Evolutionary conservation across 2,888 invertebrate genomes (phyloP), one percentile per base, ranked within the genome.

Genomic region (Brenthis ino): DNA sequence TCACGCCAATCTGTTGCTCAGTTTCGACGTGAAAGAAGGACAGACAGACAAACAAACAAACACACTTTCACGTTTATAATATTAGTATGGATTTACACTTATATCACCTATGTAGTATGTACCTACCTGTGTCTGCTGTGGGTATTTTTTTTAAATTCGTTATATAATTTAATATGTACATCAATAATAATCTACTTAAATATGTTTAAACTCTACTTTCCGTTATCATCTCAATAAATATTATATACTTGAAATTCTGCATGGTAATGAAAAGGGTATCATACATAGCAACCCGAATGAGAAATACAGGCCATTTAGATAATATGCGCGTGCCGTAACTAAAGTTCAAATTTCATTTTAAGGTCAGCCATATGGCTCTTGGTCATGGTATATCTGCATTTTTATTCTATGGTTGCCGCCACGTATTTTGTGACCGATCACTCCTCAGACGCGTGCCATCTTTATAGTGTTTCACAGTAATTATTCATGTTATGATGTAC

Each of bases 351-450:
- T 65, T 65, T 51, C 54, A 53, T 60, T 61, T 65, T 63, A 57
- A 54, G 61, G 64, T 65, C 54, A 48, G 13, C 33, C 53, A 54
- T 61, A 54, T 55, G 43, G 54, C 28, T 48, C 51, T 24, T 51
- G 48, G 24, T 67, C 56, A 48, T 58, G 50, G 64, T 67, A 57
- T 51, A 33, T 65, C 53, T 68, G 43, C 16, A 16, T 24, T 47
- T 47, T 57, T 57, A 57, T n/a, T 69, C 69, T 70, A 50, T 68
- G 69, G 69, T 57, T 11, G 20, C n/a, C 24, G 53, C 61, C 69
- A 67, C 67, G 67, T 72, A 69, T 69, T 56, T 28, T 16, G 50
- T 67, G 71, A 60, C 64, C 58, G 64, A 68, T 68, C 72, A 72
- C 63, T 67, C 70, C 13, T 24, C 63, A 70, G 58, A 55, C 63